Evolutionary conservation across 2,797 vertebrate species (phyloP).

Genomic region (Choloepus didactylus): DNA sequence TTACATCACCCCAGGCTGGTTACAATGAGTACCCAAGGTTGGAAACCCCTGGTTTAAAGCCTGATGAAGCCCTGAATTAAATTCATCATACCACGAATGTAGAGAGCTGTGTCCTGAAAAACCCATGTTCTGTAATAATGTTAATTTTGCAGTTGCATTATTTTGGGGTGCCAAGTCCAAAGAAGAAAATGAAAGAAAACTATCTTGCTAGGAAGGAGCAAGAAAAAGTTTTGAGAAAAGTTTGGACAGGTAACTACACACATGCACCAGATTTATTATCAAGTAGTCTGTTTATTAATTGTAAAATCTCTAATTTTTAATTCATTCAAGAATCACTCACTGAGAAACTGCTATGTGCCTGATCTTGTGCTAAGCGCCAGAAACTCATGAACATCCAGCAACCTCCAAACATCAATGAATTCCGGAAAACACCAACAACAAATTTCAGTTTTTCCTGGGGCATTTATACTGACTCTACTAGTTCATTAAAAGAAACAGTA

Average conservation of each 20-base stretch:
- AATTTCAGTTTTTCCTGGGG: conserved; percentile 50
- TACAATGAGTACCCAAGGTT: not conserved
- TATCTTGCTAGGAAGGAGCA: not conserved
- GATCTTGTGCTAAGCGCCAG: not conserved
- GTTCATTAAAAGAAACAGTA: not conserved
- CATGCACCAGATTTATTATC: not conserved
- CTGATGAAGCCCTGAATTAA: not conserved
- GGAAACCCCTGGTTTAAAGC: not conserved
- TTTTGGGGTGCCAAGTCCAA: not conserved
- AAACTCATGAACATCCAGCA: not conserved
- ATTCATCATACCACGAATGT: not conserved
- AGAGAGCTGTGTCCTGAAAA: not conserved
- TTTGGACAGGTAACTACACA: not conserved
- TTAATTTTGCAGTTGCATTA: not conserved
- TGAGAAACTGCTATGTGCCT: not conserved
- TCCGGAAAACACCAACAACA: conserved; percentile 16
- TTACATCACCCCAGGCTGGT: conserved; percentile 31
- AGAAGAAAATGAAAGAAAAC: conserved; percentile 2
- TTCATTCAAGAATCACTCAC: not conserved
- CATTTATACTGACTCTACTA: not conserved
- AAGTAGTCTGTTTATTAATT: conserved; percentile 11
- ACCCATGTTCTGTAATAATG: not conserved
- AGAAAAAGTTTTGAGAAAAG: not conserved
- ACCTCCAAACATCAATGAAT: not conserved
- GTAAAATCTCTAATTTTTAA: not conserved